Evolutionary conservation across 1,140 invertebrate genomes (phyloP).

Genomic region (Lanistes nyassanus): DNA sequence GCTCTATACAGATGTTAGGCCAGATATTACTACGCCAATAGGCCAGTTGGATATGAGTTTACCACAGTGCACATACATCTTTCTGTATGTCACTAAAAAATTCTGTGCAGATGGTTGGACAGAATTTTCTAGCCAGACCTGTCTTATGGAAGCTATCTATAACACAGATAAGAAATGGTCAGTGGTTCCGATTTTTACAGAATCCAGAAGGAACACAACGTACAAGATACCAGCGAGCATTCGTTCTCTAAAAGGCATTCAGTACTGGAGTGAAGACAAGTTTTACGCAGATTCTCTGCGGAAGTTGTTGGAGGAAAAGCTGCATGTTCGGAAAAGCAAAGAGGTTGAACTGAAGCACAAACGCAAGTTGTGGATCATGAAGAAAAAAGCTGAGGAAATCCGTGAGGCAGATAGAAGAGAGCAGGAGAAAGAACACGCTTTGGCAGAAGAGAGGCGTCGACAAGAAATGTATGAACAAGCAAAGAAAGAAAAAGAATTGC

Average conservation of each 20-base stretch:
- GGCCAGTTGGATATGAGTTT: neutral
- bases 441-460: neutral
- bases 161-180: slow-evolving; percentile 11
- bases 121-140: slow-evolving; percentile 16
- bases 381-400: neutral
- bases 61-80: neutral
- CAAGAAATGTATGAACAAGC: too few species aligned
- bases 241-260: slow-evolving; percentile 1
- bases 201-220: neutral
- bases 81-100: slow-evolving; percentile 2
- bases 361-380: neutral
- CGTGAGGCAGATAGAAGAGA: neutral
- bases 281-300: slow-evolving; percentile 15
- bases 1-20: neutral
- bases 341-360: neutral
- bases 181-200: slow-evolving; percentile 17
- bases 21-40: neutral
- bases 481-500: too few species aligned
- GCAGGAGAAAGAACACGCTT: neutral
- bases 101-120: slow-evolving; percentile 12
- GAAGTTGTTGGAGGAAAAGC: slow-evolving; percentile 13
- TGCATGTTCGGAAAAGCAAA: neutral
- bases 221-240: slow-evolving; percentile 12
- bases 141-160: slow-evolving; percentile 11
- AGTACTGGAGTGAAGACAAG: slow-evolving; percentile 13